Conservation (phyloP, 2,113 vertebrate genomes). For the Megalops atlanticus region DNA sequence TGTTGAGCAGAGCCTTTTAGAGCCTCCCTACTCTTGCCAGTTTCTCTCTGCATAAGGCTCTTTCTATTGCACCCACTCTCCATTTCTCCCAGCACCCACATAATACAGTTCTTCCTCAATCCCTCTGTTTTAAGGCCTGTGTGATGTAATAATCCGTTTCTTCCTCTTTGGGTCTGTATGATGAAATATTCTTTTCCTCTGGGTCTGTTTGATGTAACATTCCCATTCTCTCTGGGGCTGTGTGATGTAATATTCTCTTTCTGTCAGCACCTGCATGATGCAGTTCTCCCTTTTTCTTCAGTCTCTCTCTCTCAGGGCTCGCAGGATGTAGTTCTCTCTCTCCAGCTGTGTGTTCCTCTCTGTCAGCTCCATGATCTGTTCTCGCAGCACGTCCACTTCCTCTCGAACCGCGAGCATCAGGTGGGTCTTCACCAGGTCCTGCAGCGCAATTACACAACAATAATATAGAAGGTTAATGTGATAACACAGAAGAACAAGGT, state of each 20-base stretch:
- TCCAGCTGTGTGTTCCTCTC: slow-evolving; percentile 65
- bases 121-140: not conserved
- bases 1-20: no score
- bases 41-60: not conserved
- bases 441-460: not conserved
- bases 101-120: not conserved
- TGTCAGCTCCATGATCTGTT: slow-evolving; percentile 69
- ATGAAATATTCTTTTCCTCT: not conserved
- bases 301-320: slow-evolving; percentile 32
- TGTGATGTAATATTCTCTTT: not conserved
- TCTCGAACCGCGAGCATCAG: slow-evolving; percentile 73
- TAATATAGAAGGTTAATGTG: not conserved
- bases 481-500: not conserved
- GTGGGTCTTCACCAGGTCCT: slow-evolving; percentile 76
- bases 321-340: slow-evolving; percentile 67
- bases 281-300: not conserved
- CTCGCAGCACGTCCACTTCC: slow-evolving; percentile 69
- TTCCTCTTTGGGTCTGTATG: not conserved
- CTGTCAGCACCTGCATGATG: not conserved
- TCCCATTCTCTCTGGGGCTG: no score
- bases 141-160: not conserved
- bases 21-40: no score
- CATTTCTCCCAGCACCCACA: no score
- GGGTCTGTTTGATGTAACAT: not conserved
- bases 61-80: no score